Base-by-base conservation (phyloP, 2,888 invertebrate genomes). In the Lagria hirta region DNA sequence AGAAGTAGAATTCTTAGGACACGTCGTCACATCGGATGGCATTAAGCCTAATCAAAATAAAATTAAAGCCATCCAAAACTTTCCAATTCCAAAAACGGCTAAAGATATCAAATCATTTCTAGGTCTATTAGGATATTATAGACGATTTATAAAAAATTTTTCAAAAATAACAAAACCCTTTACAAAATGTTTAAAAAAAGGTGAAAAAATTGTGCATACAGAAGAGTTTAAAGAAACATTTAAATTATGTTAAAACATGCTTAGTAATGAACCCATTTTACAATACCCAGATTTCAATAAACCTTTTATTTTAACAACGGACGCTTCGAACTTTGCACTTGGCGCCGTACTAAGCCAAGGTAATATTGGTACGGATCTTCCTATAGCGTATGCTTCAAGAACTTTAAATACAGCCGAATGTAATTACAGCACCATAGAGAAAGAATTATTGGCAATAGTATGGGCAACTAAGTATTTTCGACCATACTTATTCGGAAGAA, bases 211-310 rank as follows among this genome's bases (percentile, higher is more conserved):
- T 26, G 13, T 5, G 11, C 13, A 14, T 50, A 43, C 49, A 13
- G 26, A 26, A 13, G 20, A 48, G 23, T 46, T 45, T 20, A 40
- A 52, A 46, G 20, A 43, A 11, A 28, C 48, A 3, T 54, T 60
- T 18, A 52, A 57, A 38, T n/a, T n/a, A 38, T 17, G 7, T 37
- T 59, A 4, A 55, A 51, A 46, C 15, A 29, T 46, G 17, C 37
- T 56, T 12, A 40, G 20, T 13, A 35, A 34, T 1, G 36, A 46
- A 12, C 51, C 51, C 8, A 7, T 60, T 11, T 36, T 58, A 8
- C 50, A 61, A 46, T 63, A 61, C 34, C 64, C 65, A 4, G 57
- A 66, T 49, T 62, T 60, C 43, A 20, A 33, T 1, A 43, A 52
- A 49, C 27, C 40, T 30, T 66, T 59, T 38, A 53, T 40, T 42